A percentile compares a stretch with the other conserved stretches of the same genome.
phyloP scores from a whole-genome alignment of 2,888 invertebrate species.

The Pollenia griseotomentosa region DNA sequence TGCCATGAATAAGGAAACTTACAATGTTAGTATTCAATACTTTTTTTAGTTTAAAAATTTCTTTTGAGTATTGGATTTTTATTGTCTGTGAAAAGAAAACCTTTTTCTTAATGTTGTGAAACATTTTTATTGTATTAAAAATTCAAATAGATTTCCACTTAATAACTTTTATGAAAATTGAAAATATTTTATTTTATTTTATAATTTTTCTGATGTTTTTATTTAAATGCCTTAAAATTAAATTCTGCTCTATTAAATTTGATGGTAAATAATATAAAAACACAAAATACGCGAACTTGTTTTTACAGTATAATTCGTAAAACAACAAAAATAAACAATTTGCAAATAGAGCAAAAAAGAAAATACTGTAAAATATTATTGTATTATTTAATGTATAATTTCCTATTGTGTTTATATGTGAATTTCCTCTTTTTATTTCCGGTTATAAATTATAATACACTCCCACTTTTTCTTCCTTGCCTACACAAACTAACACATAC shows the following conservation, averaged over 20 bases:
- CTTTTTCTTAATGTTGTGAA: background rate
- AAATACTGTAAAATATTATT: conserved; percentile 43
- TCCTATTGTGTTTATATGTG: conserved; percentile 64
- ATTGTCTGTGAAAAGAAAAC: conserved; percentile 12
- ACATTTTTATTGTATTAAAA: conserved; percentile 4
- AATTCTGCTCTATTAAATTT: conserved; percentile 66
- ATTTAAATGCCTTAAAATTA: conserved; percentile 21
- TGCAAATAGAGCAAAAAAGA: conserved; percentile 4
- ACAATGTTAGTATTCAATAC: background rate
- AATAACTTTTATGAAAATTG: conserved; percentile 68
- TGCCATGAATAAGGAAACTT: background rate
- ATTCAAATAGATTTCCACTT: conserved; percentile 59
- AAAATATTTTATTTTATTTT: conserved; percentile 27
- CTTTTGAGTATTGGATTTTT: conserved; percentile 1
- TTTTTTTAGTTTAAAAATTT: background rate
- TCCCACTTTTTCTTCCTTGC: background rate
- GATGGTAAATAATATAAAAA: conserved; percentile 23
- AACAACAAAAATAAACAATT: background rate
- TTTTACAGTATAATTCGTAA: conserved; percentile 21
- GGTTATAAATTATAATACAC: conserved; percentile 53
- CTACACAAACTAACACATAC: background rate
- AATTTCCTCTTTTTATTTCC: conserved; percentile 64
- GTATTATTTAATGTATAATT: conserved; percentile 67
- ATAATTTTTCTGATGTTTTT: background rate
- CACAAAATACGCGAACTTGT: conserved; percentile 6